These are phyloP conservation scores for Mesaphorura yosii DNA, from an alignment of 1,140 invertebrate genomes.

Conservation along the genomic window DNA sequence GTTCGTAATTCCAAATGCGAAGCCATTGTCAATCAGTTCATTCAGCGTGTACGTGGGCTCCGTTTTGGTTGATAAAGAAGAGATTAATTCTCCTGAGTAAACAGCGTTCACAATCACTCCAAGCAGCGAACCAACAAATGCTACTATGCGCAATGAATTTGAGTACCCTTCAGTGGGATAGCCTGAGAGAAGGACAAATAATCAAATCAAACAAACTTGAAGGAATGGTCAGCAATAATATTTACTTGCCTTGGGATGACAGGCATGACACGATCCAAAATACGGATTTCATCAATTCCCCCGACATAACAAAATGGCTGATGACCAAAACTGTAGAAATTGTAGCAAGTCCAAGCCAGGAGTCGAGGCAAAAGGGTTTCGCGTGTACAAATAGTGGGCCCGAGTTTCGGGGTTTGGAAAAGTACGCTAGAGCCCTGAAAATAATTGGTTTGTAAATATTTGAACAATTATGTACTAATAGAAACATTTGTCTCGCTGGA, in stretches of 20 bases:
- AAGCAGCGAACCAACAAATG: not conserved
- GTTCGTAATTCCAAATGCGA: not conserved
- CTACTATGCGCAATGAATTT: conserved; percentile 1
- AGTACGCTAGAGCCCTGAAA: not conserved
- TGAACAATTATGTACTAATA: not conserved
- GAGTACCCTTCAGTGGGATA: not conserved
- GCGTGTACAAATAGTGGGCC: no score
- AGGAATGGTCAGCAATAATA: not conserved
- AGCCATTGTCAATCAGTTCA: not conserved
- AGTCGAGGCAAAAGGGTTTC: no score
- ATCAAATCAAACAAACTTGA: not conserved
- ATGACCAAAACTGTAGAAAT: no score
- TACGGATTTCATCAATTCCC: not conserved
- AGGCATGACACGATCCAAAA: not conserved
- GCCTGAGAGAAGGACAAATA: not conserved
- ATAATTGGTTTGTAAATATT: not conserved
- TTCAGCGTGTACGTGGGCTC: not conserved
- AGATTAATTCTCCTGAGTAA: not conserved
- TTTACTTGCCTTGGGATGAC: not conserved
- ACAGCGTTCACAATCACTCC: not conserved
- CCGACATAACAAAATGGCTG: not conserved
- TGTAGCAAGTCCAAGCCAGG: not conserved
- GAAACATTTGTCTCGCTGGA: not conserved
- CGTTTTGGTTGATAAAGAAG: not conserved
- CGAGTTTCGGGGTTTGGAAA: no score